phyloP scores from a whole-genome alignment of 1,140 invertebrate species.

The Pollicipes pollicipes region DNA sequence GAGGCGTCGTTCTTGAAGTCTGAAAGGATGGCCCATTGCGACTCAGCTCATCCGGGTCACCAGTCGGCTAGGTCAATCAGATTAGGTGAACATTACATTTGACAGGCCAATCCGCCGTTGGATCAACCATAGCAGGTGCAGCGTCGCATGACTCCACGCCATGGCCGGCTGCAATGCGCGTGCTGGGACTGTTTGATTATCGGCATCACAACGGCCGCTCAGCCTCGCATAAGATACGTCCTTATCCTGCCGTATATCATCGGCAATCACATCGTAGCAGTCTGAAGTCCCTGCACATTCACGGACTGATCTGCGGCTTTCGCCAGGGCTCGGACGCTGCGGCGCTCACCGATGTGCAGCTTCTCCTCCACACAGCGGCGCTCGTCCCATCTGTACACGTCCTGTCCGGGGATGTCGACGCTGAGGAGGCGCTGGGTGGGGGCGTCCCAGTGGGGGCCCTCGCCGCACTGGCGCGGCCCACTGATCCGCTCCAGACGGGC shows the following conservation, averaged over 20 bases:
- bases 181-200: no score
- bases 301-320: no score
- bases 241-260: not conserved
- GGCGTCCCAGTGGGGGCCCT: slow-evolving; percentile 43
- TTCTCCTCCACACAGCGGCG: slow-evolving; percentile 26
- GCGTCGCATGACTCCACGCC: no score
- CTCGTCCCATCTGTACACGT: slow-evolving; percentile 35
- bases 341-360: slow-evolving; percentile 13
- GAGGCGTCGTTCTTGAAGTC: not conserved
- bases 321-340: no score
- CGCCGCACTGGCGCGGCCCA: slow-evolving; percentile 22
- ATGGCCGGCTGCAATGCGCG: no score
- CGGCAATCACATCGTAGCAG: not conserved
- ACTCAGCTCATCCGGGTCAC: slow-evolving; percentile 10
- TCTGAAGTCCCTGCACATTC: not conserved
- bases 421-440: slow-evolving; percentile 34
- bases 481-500: slow-evolving; percentile 9
- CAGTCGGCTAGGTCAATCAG: slow-evolving; percentile 9
- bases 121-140: no score
- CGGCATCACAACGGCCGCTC: no score
- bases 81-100: not conserved
- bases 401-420: slow-evolving; percentile 37
- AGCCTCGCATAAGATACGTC: no score
- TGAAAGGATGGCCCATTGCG: no score
- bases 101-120: no score